A percentile compares a stretch with the other conserved stretches of the same genome.
These are phyloP conservation scores for Psilanteris sp. DNA, from an alignment of 1,140 invertebrate species.

Conservation along the genomic window DNA sequence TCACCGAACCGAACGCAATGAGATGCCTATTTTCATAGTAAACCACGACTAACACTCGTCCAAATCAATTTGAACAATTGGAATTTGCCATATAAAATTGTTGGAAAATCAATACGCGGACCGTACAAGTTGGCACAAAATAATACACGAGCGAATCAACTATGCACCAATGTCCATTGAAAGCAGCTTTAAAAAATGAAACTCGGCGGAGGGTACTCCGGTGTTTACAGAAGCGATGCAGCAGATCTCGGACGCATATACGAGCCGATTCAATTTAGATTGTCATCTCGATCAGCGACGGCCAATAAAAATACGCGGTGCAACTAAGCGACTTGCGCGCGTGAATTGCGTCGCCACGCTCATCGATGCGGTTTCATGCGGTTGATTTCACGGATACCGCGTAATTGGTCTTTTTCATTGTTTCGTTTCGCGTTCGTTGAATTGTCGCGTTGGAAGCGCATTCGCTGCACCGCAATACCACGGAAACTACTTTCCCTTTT, in stretches of 20 bases:
- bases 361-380: constrained; percentile 38
- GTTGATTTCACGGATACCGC: constrained; percentile 45
- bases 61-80: too few species aligned
- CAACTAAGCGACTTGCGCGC: constrained; percentile 53
- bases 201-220: constrained; percentile 49
- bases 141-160: constrained; percentile 36
- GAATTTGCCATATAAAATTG: constrained; percentile 18
- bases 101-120: constrained; percentile 61
- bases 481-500: constrained; percentile 6
- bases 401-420: constrained; percentile 53
- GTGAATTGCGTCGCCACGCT: constrained; percentile 64
- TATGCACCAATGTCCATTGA: constrained; percentile 63
- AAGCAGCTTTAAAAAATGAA: constrained; percentile 71
- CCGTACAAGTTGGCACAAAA: constrained; percentile 39
- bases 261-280: constrained; percentile 74
- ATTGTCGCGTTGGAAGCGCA: neutral
- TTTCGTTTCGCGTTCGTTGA: constrained; percentile 25
- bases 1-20: too few species aligned
- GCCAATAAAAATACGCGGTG: constrained; percentile 71
- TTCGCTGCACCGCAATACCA: constrained; percentile 1
- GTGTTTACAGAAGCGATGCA: constrained; percentile 68
- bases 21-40: too few species aligned
- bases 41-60: too few species aligned
- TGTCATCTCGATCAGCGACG: constrained; percentile 69
- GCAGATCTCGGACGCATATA: constrained; percentile 47